Evolutionary conservation across 2,888 invertebrate species (phyloP).

Genomic region (Drosophila cyrtoloma): DNA sequence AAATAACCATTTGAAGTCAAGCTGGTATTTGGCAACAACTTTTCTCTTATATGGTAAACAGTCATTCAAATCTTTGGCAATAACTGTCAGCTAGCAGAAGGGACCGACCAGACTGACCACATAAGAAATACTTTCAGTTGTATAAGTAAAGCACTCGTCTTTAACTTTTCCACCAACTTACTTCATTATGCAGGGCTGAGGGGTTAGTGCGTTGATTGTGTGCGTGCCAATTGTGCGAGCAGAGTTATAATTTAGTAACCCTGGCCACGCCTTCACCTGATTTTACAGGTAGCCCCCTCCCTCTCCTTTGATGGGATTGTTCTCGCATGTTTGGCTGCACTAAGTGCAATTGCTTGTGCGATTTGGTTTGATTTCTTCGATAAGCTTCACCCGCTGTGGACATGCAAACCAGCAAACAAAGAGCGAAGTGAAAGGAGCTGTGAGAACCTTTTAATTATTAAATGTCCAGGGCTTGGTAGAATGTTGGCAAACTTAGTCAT

Average conservation of each 20-base stretch:
- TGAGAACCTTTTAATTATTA: slow-evolving; percentile 64
- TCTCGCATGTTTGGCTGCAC: slow-evolving; percentile 75
- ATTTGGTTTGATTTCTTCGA: slow-evolving; percentile 47
- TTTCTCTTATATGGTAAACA: not conserved
- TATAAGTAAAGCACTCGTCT: not conserved
- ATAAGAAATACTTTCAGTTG: not conserved
- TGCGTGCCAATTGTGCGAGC: slow-evolving; percentile 43
- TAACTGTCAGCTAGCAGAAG: not conserved
- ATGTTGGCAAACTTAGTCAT: slow-evolving; percentile 64
- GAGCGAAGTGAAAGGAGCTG: slow-evolving; percentile 7
- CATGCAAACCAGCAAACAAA: slow-evolving; percentile 63
- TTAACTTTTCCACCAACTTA: slow-evolving; percentile 1
- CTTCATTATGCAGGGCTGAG: slow-evolving; percentile 8
- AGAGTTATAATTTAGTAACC: slow-evolving; percentile 34
- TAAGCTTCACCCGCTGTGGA: slow-evolving; percentile 26
- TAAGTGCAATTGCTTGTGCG: slow-evolving; percentile 62
- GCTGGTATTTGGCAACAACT: not conserved
- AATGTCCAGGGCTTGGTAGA: slow-evolving; percentile 40
- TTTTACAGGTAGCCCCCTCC: not conserved
- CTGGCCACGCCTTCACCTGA: slow-evolving; percentile 31
- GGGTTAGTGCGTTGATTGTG: slow-evolving; percentile 38
- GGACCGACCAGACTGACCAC: not conserved
- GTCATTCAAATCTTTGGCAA: not conserved
- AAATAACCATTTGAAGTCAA: not conserved
- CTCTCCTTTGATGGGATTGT: not conserved